Evolutionary conservation across 2,113 vertebrate genomes (phyloP), one percentile per base, ranked within the genome.

Genomic region (Abramis brama): DNA sequence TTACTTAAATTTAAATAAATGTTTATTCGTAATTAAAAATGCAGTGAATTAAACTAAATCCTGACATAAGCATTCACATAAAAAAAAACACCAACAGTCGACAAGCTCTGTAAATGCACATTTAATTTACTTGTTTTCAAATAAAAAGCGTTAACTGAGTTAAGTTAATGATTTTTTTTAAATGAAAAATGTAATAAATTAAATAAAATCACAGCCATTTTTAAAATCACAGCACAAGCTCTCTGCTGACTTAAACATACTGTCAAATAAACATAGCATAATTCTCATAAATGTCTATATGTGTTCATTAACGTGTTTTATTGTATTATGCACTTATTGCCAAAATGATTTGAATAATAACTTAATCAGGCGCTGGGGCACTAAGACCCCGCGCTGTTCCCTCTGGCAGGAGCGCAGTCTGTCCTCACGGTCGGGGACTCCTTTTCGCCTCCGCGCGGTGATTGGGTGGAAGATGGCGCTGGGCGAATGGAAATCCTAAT

Each of bases 401-500:
- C 68, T 60, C 85, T 81, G 88, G 86, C 90, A 86, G 86, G 84
- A 82, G 88, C 55, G 86, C 83, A 83, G 82, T 88, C 84, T 79
- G 87, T 81, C 85, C 88, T 92, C 91, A 92, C 91, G 33, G 33
- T 33, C 33, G 87, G 89, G 88, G 82, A 94, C 92, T 91, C 91
- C 90, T 91, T 86, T 89, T 91, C 84, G 88, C 92, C 91, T 92
- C 88, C 91, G 94, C 92, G 91, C 96, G 90, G 94, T 93, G 93
- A 94, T 94, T 95, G 95, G 94, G 95, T 95, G 94, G 96, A 96
- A 97, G 96, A 98, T 98, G 97, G 97, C 97, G 96, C 95, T 95
- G 95, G 95, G 95, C 96, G 97, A 96, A 97, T 97, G 97, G 97
- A 98, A 97, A 97, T 97, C 96, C 97, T 98, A 96, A 98, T 98